Conservation (phyloP, 2,113 vertebrate species). For the Marcusenius ussheri region DNA sequence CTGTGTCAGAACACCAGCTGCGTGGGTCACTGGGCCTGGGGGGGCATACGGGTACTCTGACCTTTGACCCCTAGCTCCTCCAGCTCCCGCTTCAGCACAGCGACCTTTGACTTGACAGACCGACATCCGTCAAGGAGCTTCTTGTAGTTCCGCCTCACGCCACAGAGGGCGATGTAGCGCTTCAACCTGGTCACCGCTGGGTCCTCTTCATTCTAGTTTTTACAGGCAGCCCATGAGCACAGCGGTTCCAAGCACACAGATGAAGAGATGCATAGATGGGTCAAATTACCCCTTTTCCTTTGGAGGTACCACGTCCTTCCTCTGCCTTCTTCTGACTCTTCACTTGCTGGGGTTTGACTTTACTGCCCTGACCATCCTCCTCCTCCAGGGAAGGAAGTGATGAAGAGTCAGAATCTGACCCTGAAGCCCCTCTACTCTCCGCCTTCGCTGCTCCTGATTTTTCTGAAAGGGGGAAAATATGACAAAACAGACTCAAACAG, state of each 20-base stretch:
- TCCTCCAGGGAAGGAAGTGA: constrained; percentile 54
- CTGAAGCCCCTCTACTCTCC: constrained; percentile 12
- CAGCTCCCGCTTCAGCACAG: constrained; percentile 65
- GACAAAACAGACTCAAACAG: background rate
- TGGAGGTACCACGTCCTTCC: constrained; percentile 25
- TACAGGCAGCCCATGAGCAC: background rate
- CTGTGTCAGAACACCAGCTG: background rate
- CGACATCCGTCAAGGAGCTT: constrained; percentile 64
- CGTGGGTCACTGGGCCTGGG: background rate
- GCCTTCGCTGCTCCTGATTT: background rate
- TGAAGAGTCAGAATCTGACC: constrained; percentile 48
- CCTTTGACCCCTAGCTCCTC: constrained; percentile 73
- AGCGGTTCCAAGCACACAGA: background rate
- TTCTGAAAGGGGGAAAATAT: background rate
- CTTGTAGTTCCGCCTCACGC: constrained; percentile 71
- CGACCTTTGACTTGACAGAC: constrained; percentile 56
- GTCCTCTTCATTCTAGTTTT: constrained; percentile 40
- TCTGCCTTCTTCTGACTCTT: constrained; percentile 29
- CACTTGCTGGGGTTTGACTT: constrained; percentile 22
- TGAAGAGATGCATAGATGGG: background rate
- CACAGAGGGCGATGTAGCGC: constrained; percentile 73
- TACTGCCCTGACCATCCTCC: constrained; percentile 5
- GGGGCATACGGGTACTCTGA: constrained; percentile 35
- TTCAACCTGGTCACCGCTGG: constrained; percentile 64
- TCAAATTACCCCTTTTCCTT: constrained; percentile 42